A percentile compares a stretch with the other conserved stretches of the same genome.
phyloP scores from a whole-genome alignment of 2,113 vertebrate species.

The Gallinago paraguaiae region DNA sequence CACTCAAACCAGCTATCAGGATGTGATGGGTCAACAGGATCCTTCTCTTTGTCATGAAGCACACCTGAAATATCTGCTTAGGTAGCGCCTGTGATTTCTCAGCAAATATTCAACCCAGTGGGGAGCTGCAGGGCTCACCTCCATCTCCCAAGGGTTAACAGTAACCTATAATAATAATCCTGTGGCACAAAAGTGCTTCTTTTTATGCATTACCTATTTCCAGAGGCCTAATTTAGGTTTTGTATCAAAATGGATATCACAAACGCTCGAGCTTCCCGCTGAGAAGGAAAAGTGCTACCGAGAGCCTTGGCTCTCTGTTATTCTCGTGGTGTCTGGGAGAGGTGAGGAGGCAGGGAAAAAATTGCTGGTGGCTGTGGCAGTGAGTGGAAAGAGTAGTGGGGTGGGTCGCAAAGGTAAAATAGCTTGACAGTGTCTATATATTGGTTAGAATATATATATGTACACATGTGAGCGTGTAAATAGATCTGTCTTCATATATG shows the following conservation, averaged over 20 bases:
- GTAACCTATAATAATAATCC: conserved; percentile 83
- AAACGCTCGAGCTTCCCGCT: conserved; percentile 74
- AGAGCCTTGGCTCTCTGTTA: conserved; percentile 57
- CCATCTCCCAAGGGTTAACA: conserved; percentile 80
- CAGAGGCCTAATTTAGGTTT: conserved; percentile 80
- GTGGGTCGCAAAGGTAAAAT: conserved; percentile 25
- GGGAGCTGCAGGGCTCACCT: conserved; percentile 73
- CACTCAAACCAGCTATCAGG: conserved; percentile 62
- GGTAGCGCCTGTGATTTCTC: conserved; percentile 68
- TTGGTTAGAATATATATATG: background rate
- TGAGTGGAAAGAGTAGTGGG: conserved; percentile 12
- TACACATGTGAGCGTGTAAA: background rate
- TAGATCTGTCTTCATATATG: background rate
- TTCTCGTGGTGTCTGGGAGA: conserved; percentile 56
- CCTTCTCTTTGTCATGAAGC: conserved; percentile 33
- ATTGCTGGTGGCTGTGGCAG: conserved; percentile 33
- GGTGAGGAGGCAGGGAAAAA: conserved; percentile 42
- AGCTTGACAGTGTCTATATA: background rate
- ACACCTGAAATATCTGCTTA: conserved; percentile 68
- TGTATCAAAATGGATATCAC: conserved; percentile 82
- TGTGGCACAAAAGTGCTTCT: conserved; percentile 75
- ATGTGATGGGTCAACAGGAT: conserved; percentile 66
- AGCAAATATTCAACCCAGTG: conserved; percentile 71
- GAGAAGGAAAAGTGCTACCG: conserved; percentile 73
- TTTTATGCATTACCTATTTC: conserved; percentile 85